Evolutionary conservation across 2,797 vertebrate genomes (phyloP).

Genomic region (Clangula hyemalis): DNA sequence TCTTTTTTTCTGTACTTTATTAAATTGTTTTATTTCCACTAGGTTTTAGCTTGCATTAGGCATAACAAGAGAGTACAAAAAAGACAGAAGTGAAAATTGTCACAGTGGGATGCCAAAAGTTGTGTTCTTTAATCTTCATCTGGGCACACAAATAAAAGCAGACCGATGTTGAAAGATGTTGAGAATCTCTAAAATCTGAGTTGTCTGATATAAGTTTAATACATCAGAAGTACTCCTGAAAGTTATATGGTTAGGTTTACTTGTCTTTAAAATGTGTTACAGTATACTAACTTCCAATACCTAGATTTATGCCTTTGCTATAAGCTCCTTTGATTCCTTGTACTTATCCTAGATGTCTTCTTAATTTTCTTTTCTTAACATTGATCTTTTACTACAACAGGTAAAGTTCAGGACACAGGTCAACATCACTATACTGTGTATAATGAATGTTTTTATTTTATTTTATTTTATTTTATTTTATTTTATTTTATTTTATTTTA

Average conservation of each 20-base stretch:
- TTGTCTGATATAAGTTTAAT: not conserved
- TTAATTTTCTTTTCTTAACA: not conserved
- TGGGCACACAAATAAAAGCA: constrained; percentile 9
- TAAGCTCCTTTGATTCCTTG: not conserved
- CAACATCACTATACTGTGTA: not conserved
- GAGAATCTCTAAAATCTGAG: not conserved
- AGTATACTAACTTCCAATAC: not conserved
- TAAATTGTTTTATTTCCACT: constrained; percentile 47
- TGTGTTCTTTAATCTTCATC: not conserved
- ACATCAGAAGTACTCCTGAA: not conserved
- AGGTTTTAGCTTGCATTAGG: not conserved
- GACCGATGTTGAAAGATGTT: not conserved
- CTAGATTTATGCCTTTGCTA: not conserved
- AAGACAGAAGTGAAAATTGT: constrained; percentile 52
- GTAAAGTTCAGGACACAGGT: not conserved
- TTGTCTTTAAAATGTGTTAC: not conserved
- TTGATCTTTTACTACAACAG: not conserved
- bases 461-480: not conserved
- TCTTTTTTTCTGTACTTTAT: constrained; percentile 41
- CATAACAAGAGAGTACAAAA: constrained; percentile 22
- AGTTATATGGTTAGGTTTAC: not conserved
- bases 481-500: too few species aligned
- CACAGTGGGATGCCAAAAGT: not conserved
- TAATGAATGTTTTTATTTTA: not conserved
- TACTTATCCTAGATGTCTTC: not conserved